These are phyloP conservation scores for Physella acuta DNA, from an alignment of 1,140 invertebrate genomes.

Conservation along the genomic window DNA sequence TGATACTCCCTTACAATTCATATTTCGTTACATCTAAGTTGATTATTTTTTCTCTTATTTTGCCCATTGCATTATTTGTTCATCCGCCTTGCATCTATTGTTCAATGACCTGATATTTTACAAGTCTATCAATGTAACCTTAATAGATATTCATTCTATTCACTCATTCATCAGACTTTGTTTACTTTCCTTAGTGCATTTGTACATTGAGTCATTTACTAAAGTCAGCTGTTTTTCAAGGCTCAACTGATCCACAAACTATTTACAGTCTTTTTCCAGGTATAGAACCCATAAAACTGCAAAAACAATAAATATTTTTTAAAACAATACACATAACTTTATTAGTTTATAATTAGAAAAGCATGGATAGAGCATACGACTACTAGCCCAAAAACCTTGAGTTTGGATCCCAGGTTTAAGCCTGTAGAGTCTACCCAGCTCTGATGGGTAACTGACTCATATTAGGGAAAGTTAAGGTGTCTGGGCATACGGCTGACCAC, in stretches of 20 bases:
- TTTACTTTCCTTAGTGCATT: slow-evolving; percentile 33
- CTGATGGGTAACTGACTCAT: background rate
- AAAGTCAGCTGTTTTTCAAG: slow-evolving; percentile 39
- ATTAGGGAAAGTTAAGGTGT: no score
- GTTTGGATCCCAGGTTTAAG: background rate
- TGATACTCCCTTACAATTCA: background rate
- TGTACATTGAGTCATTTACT: slow-evolving; percentile 31
- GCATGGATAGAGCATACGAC: background rate
- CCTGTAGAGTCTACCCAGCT: background rate
- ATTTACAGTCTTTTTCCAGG: slow-evolving; percentile 41
- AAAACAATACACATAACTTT: background rate
- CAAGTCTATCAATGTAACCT: no score
- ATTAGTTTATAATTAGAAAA: no score
- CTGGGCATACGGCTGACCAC: no score
- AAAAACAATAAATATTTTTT: background rate
- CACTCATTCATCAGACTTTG: no score
- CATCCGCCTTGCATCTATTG: background rate
- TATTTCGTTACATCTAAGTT: background rate
- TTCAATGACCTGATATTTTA: no score
- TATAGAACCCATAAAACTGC: slow-evolving; percentile 26
- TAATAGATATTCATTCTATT: no score
- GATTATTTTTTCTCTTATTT: background rate
- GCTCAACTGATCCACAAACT: slow-evolving; percentile 34
- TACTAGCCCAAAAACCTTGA: background rate
- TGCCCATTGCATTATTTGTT: background rate